Evolutionary conservation across 2,888 invertebrate species (phyloP).

Genomic region (Venusia cambrica): DNA sequence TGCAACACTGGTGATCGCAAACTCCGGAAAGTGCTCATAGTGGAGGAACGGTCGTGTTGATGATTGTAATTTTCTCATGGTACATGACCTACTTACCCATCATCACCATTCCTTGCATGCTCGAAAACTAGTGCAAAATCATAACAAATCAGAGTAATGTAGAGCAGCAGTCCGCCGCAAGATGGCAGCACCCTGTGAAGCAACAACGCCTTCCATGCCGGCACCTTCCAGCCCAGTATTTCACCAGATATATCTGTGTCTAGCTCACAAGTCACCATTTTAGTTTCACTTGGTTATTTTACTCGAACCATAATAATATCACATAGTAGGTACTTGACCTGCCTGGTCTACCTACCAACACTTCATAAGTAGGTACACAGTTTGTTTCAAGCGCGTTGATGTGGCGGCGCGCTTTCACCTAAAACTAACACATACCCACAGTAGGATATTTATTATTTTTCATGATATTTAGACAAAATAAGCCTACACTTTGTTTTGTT

Average conservation of each 20-base stretch:
- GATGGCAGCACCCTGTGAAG: conserved; percentile 67
- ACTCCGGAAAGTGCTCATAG: too few species aligned
- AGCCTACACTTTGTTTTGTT: too few species aligned
- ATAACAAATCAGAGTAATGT: conserved; percentile 84
- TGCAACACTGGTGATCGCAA: too few species aligned
- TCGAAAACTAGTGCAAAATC: conserved; percentile 85
- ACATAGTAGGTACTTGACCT: not conserved
- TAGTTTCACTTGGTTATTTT: not conserved
- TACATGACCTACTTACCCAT: conserved; percentile 64
- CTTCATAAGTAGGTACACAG: too few species aligned
- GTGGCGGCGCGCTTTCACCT: too few species aligned
- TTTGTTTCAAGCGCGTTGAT: too few species aligned
- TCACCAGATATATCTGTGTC: conserved; percentile 67
- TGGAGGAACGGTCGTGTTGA: too few species aligned
- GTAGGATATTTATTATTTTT: too few species aligned
- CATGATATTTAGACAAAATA: too few species aligned
- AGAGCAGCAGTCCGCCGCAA: conserved; percentile 81
- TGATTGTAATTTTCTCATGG: too few species aligned
- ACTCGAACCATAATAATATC: conserved; percentile 2
- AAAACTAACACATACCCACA: too few species aligned
- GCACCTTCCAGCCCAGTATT: conserved; percentile 61
- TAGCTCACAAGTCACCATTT: conserved; percentile 69
- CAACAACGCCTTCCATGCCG: conserved; percentile 66
- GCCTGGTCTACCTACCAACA: too few species aligned
- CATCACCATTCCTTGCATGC: conserved; percentile 82